These are phyloP conservation scores for Dolomedes plantarius DNA, from an alignment of 2,888 invertebrate genomes.

Conservation along the genomic window DNA sequence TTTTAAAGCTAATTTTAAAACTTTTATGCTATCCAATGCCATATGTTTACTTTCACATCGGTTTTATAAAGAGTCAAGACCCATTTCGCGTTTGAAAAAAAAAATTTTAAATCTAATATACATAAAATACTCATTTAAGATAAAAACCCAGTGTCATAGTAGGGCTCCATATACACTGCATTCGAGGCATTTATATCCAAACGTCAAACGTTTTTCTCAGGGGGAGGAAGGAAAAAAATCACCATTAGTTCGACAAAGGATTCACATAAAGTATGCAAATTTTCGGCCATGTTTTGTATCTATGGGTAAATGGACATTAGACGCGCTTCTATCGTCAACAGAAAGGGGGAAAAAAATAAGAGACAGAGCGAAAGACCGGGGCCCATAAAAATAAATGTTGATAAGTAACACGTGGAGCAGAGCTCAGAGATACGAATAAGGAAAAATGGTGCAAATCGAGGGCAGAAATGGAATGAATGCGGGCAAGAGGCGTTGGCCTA, in stretches of 20 bases:
- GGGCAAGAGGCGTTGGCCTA: background rate
- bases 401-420: conserved; percentile 59
- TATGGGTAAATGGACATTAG: conserved; percentile 60
- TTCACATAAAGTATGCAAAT: conserved; percentile 65
- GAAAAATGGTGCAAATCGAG: background rate
- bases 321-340: conserved; percentile 28
- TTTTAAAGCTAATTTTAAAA: conserved; percentile 2
- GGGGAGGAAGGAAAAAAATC: background rate
- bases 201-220: background rate
- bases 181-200: background rate
- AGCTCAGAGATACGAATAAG: background rate
- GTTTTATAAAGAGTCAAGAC: background rate
- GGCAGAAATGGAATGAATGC: background rate
- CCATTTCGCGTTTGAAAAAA: background rate
- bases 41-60: conserved; percentile 16
- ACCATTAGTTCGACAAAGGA: conserved; percentile 64
- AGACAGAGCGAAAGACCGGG: conserved; percentile 16
- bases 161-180: background rate
- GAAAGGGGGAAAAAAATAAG: conserved; percentile 12
- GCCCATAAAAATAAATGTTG: conserved; percentile 67
- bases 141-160: conserved; percentile 29
- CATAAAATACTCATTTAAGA: conserved; percentile 64
- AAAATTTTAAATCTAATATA: conserved; percentile 33
- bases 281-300: conserved; percentile 46
- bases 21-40: background rate